phyloP scores from a whole-genome alignment of 2,113 vertebrate genomes.

The Aegypius monachus region DNA sequence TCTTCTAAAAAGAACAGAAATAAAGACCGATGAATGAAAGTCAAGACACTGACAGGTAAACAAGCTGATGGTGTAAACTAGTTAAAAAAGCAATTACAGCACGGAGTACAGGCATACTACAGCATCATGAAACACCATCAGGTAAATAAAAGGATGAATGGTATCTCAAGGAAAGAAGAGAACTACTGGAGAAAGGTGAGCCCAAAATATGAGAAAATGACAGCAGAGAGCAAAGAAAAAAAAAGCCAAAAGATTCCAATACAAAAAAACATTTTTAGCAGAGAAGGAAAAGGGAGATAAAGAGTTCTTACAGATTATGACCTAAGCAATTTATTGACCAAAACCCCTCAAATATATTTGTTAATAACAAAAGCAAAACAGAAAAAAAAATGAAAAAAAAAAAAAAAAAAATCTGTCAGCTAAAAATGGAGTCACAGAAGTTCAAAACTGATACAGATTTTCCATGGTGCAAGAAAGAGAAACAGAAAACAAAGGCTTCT shows the following conservation, averaged over 20 bases:
- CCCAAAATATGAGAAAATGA: not conserved
- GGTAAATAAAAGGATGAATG: not conserved
- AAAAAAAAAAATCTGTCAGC: not conserved
- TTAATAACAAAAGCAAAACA: not conserved
- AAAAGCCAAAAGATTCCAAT: not conserved
- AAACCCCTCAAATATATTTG: not conserved
- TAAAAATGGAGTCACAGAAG: not conserved
- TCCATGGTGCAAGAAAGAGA: constrained; percentile 20
- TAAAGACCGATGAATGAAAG: not conserved
- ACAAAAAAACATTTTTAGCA: not conserved
- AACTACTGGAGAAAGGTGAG: not conserved
- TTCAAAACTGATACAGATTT: constrained; percentile 3
- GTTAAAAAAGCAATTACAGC: not conserved
- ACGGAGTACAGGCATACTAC: not conserved
- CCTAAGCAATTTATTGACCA: not conserved
- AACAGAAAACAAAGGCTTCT: not conserved
- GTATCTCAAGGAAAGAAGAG: not conserved
- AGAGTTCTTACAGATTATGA: not conserved
- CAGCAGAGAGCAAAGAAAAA: not conserved
- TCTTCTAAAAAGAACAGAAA: not conserved
- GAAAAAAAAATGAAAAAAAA: not conserved
- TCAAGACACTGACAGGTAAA: not conserved
- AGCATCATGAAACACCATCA: not conserved
- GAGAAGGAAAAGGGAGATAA: not conserved
- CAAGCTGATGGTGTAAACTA: not conserved